Conservation (phyloP, 2,797 vertebrate species). For the Diplodus puntazzo region DNA sequence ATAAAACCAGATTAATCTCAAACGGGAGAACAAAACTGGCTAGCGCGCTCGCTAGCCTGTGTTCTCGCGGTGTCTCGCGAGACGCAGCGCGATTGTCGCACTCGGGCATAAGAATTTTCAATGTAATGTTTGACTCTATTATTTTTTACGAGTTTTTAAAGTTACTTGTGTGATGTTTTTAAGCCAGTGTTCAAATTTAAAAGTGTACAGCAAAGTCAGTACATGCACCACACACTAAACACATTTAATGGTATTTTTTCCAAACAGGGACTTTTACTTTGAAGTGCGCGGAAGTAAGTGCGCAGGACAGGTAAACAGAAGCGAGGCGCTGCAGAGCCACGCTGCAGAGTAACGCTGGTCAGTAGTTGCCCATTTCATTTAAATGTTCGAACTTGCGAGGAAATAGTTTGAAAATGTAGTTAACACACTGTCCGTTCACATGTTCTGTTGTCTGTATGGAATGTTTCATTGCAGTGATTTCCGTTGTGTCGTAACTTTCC, state of each 20-base stretch:
- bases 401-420: background rate
- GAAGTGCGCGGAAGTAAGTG: constrained; percentile 57
- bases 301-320: constrained; percentile 28
- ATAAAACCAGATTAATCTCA: constrained; percentile 59
- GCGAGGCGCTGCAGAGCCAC: background rate
- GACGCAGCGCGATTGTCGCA: background rate
- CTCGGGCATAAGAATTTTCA: constrained; percentile 14
- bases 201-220: background rate
- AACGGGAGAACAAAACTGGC: constrained; percentile 71
- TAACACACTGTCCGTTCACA: no score
- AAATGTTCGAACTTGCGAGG: background rate
- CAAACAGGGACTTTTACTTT: constrained; percentile 48
- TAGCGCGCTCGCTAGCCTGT: constrained; percentile 72
- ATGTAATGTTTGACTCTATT: background rate
- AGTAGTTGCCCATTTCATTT: background rate
- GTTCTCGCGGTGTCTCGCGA: constrained; percentile 70
- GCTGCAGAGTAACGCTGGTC: constrained; percentile 2
- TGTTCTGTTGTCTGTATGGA: background rate
- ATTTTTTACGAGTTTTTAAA: background rate
- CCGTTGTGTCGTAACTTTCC: background rate
- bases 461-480: background rate
- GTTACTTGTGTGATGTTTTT: fast-evolving
- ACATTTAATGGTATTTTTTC: background rate
- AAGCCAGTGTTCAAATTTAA: background rate
- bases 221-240: background rate